phyloP scores from a whole-genome alignment of 2,888 invertebrate genomes.

The Drosophila rellima region DNA sequence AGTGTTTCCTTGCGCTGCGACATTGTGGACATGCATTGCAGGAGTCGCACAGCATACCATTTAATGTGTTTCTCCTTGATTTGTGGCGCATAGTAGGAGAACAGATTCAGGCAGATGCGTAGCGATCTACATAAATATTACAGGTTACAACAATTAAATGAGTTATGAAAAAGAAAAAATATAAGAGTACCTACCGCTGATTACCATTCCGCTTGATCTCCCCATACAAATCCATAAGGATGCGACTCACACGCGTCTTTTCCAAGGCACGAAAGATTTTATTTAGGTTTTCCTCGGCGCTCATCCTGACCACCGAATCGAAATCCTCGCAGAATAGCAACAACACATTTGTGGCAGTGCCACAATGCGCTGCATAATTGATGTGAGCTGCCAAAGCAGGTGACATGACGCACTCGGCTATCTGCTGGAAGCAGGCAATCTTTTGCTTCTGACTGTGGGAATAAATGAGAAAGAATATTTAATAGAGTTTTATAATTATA shows the following conservation, averaged over 20 bases:
- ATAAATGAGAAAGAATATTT: background rate
- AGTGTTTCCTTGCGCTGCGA: constrained; percentile 89
- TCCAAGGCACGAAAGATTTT: constrained; percentile 90
- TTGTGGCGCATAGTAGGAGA: constrained; percentile 91
- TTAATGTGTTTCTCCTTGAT: constrained; percentile 92
- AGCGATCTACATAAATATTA: constrained; percentile 87
- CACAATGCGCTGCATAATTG: constrained; percentile 89
- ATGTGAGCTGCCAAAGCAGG: constrained; percentile 85
- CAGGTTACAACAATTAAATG: background rate
- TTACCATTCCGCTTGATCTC: constrained; percentile 93
- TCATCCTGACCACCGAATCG: constrained; percentile 92
- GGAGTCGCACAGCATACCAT: constrained; percentile 91
- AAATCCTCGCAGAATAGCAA: constrained; percentile 91
- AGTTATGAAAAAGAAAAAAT: background rate
- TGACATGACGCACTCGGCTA: constrained; percentile 90
- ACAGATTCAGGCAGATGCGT: constrained; percentile 91
- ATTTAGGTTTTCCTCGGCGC: constrained; percentile 93
- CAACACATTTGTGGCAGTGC: constrained; percentile 90
- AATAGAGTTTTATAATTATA: too few species aligned
- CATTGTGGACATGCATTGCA: constrained; percentile 91
- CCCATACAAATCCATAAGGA: constrained; percentile 93
- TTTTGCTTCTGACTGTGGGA: constrained; percentile 89
- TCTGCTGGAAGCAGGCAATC: constrained; percentile 89
- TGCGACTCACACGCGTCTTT: constrained; percentile 90
- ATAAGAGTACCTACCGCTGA: constrained; percentile 75